Base-by-base conservation (phyloP, 2,113 vertebrate species). In the Lamprotornis superbus region DNA sequence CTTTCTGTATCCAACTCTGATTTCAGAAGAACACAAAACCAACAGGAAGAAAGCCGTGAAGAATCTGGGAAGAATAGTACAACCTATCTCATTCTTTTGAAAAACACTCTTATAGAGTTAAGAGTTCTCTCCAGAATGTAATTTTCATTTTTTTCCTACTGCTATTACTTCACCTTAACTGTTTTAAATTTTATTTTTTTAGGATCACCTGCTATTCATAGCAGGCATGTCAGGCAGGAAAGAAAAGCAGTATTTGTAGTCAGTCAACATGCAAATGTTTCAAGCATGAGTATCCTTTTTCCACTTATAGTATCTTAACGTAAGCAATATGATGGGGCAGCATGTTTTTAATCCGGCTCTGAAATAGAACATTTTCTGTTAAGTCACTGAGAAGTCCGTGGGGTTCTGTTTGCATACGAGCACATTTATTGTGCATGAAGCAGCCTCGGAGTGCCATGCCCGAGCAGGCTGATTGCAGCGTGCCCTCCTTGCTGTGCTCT, bases 351-450 rank as follows among this genome's bases (percentile, higher is more conserved):
- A 83, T 55, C 28, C 28, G 7, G 11, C 60, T 83, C 70, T 31
- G 56, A 70, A 67, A 61, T 0, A 25, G 42, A 57, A 79, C 53
- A 9, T 76, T 93, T 79, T 74, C 74, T 83, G 13, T 77, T 12
- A 50, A 65, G 50, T 40, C 81, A 33, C 79, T 67, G 52, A 55
- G 25, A 95, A 87, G 70, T 14, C 53, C 49, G 20, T 1, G 59
- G 52, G 47, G 63, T 25, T 76, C 44, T 63, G 39, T 22, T 11
- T 57, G 78, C 70, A 50, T 7, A 31, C 6, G 42, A 70, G 71
- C 76, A 33, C 49, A 17, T 80, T 95, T 95, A 89, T 7, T 74
- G 69, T 55, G 87, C 91, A 70, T 30, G 40, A 88, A 94, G 92
- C 12, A 7, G 67, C 82, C 78, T 83, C 90, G 37, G 83, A 85